These are phyloP conservation scores for Luffia ferchaultella DNA, from an alignment of 2,888 invertebrate species.

Conservation along the genomic window DNA sequence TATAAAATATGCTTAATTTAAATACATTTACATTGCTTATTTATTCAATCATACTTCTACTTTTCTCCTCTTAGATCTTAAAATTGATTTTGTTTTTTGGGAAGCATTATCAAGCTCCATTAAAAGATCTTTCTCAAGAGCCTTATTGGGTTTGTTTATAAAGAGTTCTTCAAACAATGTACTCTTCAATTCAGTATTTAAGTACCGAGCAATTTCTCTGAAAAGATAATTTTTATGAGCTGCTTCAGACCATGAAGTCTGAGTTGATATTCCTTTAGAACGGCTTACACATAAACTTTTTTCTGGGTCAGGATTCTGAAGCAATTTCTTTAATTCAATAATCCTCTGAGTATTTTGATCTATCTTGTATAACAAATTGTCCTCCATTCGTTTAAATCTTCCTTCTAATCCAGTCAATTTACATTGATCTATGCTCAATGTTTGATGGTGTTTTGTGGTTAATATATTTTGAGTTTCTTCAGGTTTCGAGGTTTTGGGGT, in stretches of 20 bases:
- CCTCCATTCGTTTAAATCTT: constrained; percentile 43
- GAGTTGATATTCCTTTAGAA: constrained; percentile 19
- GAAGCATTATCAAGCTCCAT: too few relatives aligned
- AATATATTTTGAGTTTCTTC: neutral
- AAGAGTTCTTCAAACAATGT: constrained; percentile 51
- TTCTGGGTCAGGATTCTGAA: neutral
- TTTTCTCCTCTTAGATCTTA: too few relatives aligned
- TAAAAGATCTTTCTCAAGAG: too few relatives aligned
- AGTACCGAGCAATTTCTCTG: constrained; percentile 43
- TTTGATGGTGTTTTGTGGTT: constrained; percentile 6
- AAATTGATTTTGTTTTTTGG: too few relatives aligned
- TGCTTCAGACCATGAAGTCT: constrained; percentile 26
- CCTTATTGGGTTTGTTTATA: too few relatives aligned
- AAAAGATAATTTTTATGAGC: constrained; percentile 37
- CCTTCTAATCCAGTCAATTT: constrained; percentile 28
- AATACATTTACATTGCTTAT: neutral
- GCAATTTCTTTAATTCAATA: constrained; percentile 25
- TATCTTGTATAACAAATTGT: constrained; percentile 37
- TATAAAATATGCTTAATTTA: constrained; percentile 21
- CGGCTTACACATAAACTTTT: constrained; percentile 13
- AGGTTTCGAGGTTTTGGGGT: neutral
- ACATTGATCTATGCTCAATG: constrained; percentile 8
- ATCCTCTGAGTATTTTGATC: constrained; percentile 44
- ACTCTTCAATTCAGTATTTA: constrained; percentile 37
- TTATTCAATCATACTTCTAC: too few relatives aligned